These are phyloP conservation scores for Meteorus colon DNA, from an alignment of 2,888 invertebrate genomes.

Conservation along the genomic window DNA sequence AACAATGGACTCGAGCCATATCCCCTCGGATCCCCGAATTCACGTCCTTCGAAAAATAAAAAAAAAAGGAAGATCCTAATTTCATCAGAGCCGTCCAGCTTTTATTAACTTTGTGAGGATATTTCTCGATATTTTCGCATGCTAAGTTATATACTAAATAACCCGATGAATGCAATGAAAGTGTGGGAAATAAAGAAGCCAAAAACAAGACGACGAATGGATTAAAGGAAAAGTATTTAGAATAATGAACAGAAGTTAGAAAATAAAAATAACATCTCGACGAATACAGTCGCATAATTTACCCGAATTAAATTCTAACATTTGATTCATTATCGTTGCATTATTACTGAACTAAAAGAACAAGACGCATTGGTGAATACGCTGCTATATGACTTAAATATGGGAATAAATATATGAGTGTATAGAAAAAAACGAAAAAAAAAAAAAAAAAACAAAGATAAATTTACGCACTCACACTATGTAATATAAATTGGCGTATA, in stretches of 20 bases:
- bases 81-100: slow-evolving; percentile 73
- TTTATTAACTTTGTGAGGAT: slow-evolving; percentile 68
- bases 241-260: slow-evolving; percentile 7
- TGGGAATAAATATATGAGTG: slow-evolving; percentile 45
- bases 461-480: slow-evolving; percentile 46
- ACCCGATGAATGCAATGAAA: slow-evolving; percentile 29
- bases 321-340: neutral
- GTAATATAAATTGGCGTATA: slow-evolving; percentile 51
- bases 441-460: neutral
- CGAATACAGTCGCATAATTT: slow-evolving; percentile 17
- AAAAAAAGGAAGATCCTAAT: slow-evolving; percentile 69
- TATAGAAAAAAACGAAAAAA: slow-evolving; percentile 24
- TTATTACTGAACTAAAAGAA: slow-evolving; percentile 1
- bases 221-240: slow-evolving; percentile 40
- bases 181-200: slow-evolving; percentile 22
- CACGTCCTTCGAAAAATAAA: slow-evolving; percentile 64
- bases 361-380: slow-evolving; percentile 18
- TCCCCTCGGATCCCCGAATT: slow-evolving; percentile 55
- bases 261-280: slow-evolving; percentile 2
- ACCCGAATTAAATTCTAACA: slow-evolving; percentile 11
- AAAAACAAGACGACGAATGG: neutral
- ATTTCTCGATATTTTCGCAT: slow-evolving; percentile 72
- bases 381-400: slow-evolving; percentile 33
- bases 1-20: slow-evolving; percentile 34
- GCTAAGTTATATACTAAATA: slow-evolving; percentile 60